Evolutionary conservation across 2,888 invertebrate genomes (phyloP).

Genomic region (Palloptera scutellata): DNA sequence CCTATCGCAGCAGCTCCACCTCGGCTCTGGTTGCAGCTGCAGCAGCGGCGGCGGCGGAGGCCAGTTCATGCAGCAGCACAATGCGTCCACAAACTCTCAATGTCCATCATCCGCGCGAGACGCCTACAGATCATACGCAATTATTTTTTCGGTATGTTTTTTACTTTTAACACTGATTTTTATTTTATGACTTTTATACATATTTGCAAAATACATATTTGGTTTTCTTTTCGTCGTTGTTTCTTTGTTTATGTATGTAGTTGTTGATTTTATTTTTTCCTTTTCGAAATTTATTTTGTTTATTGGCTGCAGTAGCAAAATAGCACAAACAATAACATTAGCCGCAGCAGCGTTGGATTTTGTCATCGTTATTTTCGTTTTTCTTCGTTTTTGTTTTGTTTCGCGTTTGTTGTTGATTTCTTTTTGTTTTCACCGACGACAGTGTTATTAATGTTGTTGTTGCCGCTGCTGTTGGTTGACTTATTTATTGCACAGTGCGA

Average conservation of each 20-base stretch:
- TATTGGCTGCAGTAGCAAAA: not conserved
- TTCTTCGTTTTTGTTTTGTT: constrained; percentile 35
- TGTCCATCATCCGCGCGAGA: constrained; percentile 58
- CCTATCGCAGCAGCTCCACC: constrained; percentile 56
- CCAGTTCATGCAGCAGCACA: constrained; percentile 1
- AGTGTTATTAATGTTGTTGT: constrained; percentile 27
- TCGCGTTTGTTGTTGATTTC: constrained; percentile 14
- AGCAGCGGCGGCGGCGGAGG: constrained; percentile 18
- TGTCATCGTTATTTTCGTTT: constrained; percentile 60
- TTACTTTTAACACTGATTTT: constrained; percentile 23
- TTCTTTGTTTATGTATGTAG: constrained; percentile 29
- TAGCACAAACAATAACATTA: not conserved
- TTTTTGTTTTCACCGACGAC: constrained; percentile 18
- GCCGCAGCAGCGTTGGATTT: constrained; percentile 43
- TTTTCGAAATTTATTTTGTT: not conserved
- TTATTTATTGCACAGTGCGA: constrained; percentile 27
- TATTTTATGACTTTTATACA: constrained; percentile 34
- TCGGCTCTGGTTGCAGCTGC: constrained; percentile 51
- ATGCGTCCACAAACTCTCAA: constrained; percentile 60
- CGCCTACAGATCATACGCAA: constrained; percentile 60
- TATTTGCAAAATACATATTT: constrained; percentile 1
- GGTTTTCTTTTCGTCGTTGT: constrained; percentile 33
- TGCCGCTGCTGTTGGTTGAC: constrained; percentile 13
- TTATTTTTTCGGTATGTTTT: constrained; percentile 62
- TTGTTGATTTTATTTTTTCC: constrained; percentile 28